These are phyloP conservation scores for Pogona vitticeps DNA, from an alignment of 2,113 vertebrate genomes.

Conservation along the genomic window DNA sequence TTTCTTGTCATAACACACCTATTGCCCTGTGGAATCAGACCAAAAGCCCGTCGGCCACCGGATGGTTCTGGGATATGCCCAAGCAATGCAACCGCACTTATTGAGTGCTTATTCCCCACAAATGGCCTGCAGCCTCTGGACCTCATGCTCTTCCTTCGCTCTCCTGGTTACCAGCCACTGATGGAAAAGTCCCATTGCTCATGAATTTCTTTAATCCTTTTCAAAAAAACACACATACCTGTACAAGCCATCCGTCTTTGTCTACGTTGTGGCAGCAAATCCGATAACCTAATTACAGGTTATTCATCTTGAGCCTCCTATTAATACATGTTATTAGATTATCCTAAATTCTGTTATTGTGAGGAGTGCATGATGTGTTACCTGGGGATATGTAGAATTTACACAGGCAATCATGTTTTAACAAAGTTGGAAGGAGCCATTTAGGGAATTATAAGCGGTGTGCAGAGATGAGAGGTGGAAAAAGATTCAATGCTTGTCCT, in stretches of 20 bases:
- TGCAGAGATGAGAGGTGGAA: too few species aligned
- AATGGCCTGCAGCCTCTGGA: neutral
- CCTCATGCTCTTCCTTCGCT: neutral
- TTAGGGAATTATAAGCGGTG: too few species aligned
- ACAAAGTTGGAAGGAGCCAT: too few species aligned
- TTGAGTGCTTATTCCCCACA: too few species aligned
- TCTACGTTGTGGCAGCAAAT: neutral
- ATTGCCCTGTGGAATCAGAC: neutral
- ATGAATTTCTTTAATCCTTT: neutral
- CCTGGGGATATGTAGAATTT: neutral
- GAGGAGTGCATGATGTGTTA: neutral
- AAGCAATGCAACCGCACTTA: neutral
- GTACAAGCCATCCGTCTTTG: neutral
- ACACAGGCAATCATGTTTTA: too few species aligned
- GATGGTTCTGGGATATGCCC: neutral
- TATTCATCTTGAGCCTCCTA: neutral
- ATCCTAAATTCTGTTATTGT: neutral
- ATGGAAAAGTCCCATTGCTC: neutral
- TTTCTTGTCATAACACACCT: neutral
- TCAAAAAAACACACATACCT: neutral
- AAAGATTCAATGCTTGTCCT: neutral
- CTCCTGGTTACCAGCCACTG: neutral
- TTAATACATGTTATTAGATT: neutral
- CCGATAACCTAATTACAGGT: neutral
- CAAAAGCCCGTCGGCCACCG: neutral